These are phyloP conservation scores for Ploceus nigricollis DNA, from an alignment of 2,113 vertebrate species.

Conservation along the genomic window DNA sequence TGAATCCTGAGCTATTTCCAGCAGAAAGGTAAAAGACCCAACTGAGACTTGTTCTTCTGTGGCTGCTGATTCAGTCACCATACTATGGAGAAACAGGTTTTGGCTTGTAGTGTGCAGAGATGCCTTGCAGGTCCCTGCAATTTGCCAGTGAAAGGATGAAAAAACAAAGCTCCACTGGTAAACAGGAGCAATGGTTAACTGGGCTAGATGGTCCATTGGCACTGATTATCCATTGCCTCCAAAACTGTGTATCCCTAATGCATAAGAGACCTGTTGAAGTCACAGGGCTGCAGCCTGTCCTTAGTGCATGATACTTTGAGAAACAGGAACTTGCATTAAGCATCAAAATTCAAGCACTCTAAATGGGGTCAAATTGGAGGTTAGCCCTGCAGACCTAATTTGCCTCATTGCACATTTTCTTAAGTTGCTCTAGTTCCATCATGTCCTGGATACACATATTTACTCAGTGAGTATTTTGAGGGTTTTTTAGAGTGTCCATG, in stretches of 20 bases:
- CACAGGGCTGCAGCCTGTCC: not conserved
- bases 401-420: not conserved
- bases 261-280: not conserved
- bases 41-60: not conserved
- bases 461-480: not conserved
- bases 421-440: not conserved
- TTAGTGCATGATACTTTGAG: not conserved
- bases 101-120: not conserved
- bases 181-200: not conserved
- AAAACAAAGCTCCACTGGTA: not conserved
- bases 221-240: not conserved
- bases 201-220: not conserved
- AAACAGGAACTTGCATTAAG: not conserved
- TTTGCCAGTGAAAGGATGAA: not conserved
- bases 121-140: not conserved
- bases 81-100: not conserved
- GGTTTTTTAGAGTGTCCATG: fast-evolving
- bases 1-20: not conserved
- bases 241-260: not conserved
- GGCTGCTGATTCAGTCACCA: not conserved
- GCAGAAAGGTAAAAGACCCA: not conserved
- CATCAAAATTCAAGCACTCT: not conserved
- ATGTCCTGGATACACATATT: not conserved
- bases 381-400: not conserved
- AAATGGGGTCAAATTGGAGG: not conserved